Evolutionary conservation across 1,140 invertebrate genomes (phyloP).

Genomic region (Planococcus citri): DNA sequence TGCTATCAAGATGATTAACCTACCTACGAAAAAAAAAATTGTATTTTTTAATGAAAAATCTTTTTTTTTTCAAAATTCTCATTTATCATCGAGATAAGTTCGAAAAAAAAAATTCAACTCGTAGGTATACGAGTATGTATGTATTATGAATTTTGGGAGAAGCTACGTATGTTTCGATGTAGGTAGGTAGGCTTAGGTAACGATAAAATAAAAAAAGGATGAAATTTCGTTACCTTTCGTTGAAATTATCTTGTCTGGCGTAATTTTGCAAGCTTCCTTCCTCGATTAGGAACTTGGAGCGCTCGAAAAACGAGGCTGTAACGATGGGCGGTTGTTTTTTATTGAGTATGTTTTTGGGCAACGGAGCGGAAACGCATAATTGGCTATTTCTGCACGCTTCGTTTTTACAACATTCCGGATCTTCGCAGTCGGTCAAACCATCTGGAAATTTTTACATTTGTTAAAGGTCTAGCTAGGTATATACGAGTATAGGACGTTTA

Average conservation of each 20-base stretch:
- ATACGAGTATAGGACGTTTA: background rate
- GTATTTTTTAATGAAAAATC: background rate
- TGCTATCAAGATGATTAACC: constrained; percentile 19
- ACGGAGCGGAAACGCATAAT: constrained; percentile 79
- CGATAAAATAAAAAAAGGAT: background rate
- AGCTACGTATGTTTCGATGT: background rate
- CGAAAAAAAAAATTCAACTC: background rate
- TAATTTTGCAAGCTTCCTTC: constrained; percentile 95
- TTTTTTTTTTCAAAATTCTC: background rate
- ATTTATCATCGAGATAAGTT: too few relatives aligned
- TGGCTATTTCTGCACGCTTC: constrained; percentile 68
- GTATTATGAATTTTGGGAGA: background rate
- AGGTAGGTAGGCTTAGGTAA: constrained; percentile 11
- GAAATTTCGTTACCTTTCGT: constrained; percentile 70
- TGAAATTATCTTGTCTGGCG: constrained; percentile 84
- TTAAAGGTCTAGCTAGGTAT: background rate
- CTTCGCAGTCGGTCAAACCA: constrained; percentile 90
- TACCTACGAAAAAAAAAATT: background rate
- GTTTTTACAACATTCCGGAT: constrained; percentile 88
- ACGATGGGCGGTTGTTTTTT: constrained; percentile 88
- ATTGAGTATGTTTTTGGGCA: constrained; percentile 85
- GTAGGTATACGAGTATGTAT: background rate
- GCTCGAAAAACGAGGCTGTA: constrained; percentile 93
- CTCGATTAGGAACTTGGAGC: constrained; percentile 96
- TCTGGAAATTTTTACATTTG: constrained; percentile 47